These are phyloP conservation scores for Neoitamus cyanurus DNA, from an alignment of 2,888 invertebrate species.

Conservation along the genomic window DNA sequence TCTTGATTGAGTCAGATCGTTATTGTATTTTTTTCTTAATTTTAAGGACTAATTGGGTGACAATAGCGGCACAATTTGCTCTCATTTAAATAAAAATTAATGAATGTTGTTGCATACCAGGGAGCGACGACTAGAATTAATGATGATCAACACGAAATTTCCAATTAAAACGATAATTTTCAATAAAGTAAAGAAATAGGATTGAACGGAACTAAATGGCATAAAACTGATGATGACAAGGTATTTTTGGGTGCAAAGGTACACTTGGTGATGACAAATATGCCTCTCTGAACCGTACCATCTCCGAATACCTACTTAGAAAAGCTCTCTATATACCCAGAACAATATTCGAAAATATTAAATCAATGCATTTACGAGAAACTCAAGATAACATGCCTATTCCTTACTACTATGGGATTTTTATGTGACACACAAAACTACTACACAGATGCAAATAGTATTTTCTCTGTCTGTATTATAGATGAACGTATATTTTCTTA, in stretches of 20 bases:
- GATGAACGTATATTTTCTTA: conserved; percentile 31
- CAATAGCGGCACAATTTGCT: neutral
- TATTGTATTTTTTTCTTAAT: neutral
- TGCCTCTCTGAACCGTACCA: neutral
- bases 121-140: neutral
- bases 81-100: neutral
- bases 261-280: neutral
- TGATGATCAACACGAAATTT: neutral
- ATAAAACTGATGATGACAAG: neutral
- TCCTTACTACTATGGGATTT: neutral
- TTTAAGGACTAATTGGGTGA: neutral
- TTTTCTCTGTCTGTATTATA: neutral
- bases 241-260: neutral
- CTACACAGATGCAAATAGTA: neutral
- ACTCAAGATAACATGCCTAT: neutral
- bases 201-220: neutral
- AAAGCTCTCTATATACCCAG: neutral
- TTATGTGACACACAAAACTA: neutral
- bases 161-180: neutral
- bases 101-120: neutral
- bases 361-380: conserved; percentile 7
- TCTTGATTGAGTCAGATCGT: neutral
- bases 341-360: neutral
- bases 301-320: neutral
- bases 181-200: neutral